Evolutionary conservation across 2,113 vertebrate genomes (phyloP).

Genomic region (Notothenia rossii): DNA sequence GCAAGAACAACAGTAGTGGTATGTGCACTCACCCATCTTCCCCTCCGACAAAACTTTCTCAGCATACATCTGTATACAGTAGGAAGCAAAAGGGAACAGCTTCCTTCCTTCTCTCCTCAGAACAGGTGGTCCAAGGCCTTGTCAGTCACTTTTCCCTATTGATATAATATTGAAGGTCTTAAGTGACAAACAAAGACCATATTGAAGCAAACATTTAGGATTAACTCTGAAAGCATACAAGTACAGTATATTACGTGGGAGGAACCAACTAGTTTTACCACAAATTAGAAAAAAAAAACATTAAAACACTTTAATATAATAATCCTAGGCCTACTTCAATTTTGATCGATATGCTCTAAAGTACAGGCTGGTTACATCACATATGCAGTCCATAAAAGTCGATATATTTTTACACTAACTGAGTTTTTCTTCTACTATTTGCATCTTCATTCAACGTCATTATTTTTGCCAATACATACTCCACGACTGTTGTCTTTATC

Average conservation of each 20-base stretch:
- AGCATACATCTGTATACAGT: slow-evolving; percentile 67
- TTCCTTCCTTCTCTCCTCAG: slow-evolving; percentile 25
- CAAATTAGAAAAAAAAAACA: neutral
- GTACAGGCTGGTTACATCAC: neutral
- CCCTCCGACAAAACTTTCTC: slow-evolving; percentile 72
- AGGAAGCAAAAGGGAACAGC: slow-evolving; percentile 4
- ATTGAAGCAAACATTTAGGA: neutral
- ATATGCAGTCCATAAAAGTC: neutral
- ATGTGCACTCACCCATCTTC: slow-evolving; percentile 82
- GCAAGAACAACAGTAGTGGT: neutral
- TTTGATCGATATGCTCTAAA: neutral
- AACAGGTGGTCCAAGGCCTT: slow-evolving; percentile 35
- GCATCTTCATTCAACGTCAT: neutral
- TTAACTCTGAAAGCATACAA: too few species aligned
- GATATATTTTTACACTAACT: neutral
- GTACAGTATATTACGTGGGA: neutral
- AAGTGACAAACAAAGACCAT: neutral
- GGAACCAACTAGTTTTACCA: neutral
- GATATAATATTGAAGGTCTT: slow-evolving; percentile 8
- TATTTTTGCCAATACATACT: neutral
- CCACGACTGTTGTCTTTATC: neutral
- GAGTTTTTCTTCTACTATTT: neutral
- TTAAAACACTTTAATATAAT: neutral
- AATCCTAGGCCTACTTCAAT: neutral
- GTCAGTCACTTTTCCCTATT: slow-evolving; percentile 16